Evolutionary conservation across 2,113 vertebrate species (phyloP), one percentile per base, ranked within the genome.

Genomic region (Theristicus caerulescens): DNA sequence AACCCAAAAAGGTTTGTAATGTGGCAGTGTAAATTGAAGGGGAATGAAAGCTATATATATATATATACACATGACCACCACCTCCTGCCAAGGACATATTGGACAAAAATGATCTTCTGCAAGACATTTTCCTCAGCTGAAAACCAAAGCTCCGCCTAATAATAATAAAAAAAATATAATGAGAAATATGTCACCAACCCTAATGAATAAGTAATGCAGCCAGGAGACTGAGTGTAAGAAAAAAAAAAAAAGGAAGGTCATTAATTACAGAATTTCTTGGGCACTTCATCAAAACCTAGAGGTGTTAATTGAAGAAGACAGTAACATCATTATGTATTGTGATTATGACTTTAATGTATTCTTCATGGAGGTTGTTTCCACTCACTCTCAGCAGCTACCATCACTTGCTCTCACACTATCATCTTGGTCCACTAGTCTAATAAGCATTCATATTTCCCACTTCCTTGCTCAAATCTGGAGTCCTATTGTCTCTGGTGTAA

Each of bases 231-330:
- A 36, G 20, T 36, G 13, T 42, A 3, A 69, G 16, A 25, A 38
- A 42, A 77, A 77, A 40, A 40, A 36, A 10, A 26, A 2, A 11
- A 26, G 2, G 31, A 59, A 17, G 12, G 19, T 42, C n/a, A 46
- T 36, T 34, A 86, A 36, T 32, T 47, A 51, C 52, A 88, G 29
- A 65, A 62, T 86, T 84, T 85, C 49, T 70, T 80, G 67, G 88
- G 67, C 78, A 80, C 9, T 61, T 80, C 12, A 65, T 36, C 47
- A 79, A 82, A 91, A 71, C 14, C 55, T 91, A 42, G 36, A 79
- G 32, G 17, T 65, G 34, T 74, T 96, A 94, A 96, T 69, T 94
- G 61, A 85, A 40, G 52, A 80, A 76, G 71, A 66, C 29, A 88
- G 51, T 88, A 96, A 89, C 92, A 89, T 73, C 25, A 49, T 20